Percentiles rank a stretch among this genome's conserved stretches.
Conservation (phyloP, 2,113 vertebrate genomes). For the Oreotragus oreotragus region DNA sequence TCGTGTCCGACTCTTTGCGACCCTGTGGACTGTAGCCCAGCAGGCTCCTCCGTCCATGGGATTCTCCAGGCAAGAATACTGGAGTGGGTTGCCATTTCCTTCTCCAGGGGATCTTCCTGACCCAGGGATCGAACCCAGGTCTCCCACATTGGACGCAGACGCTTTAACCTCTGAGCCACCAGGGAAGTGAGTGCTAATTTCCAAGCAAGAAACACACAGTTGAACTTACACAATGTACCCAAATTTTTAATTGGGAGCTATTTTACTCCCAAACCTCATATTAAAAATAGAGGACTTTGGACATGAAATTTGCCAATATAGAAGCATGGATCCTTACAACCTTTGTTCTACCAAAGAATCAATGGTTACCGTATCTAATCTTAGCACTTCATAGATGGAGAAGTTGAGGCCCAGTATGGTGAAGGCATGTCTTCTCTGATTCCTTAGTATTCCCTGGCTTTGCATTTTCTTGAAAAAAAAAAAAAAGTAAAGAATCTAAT, state of each 20-base stretch:
- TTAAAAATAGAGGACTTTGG: not conserved
- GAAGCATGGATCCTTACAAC: not conserved
- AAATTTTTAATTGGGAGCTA: not conserved
- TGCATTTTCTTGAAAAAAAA: slow-evolving; percentile 68
- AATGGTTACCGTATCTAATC: not conserved
- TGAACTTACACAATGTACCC: not conserved
- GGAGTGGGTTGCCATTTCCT: no score
- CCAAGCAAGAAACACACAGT: not conserved
- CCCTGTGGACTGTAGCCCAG: no score
- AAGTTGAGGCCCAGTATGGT: not conserved
- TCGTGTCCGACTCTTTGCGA: no score
- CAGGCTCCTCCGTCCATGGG: no score
- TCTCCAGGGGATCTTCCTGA: no score
- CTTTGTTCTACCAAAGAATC: not conserved
- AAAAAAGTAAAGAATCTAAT: slow-evolving; percentile 42
- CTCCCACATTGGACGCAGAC: no score
- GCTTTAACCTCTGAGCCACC: no score
- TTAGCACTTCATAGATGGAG: not conserved
- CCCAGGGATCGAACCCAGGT: no score
- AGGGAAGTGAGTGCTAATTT: not conserved
- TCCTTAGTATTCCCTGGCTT: slow-evolving; percentile 44
- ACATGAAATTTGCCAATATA: not conserved
- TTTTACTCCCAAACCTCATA: not conserved
- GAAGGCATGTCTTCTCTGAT: not conserved
- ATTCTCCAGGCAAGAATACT: no score